phyloP scores from a whole-genome alignment of 1,140 invertebrate species.

The Yoshiicerus persimilis region DNA sequence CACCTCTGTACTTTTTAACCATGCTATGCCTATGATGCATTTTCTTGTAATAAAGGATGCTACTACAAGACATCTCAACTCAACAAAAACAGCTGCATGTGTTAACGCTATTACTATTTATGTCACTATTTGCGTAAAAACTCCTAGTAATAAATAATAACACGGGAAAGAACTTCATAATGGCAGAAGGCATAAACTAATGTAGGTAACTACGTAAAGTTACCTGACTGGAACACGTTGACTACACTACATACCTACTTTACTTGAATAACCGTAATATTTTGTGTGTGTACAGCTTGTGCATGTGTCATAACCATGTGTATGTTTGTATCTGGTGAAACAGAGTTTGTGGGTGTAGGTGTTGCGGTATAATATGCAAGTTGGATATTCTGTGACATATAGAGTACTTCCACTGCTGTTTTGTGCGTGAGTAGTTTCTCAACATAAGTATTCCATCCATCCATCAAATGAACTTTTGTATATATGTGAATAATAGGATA shows the following conservation, averaged over 20 bases:
- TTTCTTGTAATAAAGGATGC: background rate
- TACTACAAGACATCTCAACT: background rate
- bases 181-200: background rate
- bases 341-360: too few species aligned
- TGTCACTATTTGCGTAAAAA: slow-evolving; percentile 12
- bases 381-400: background rate
- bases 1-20: background rate
- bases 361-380: background rate
- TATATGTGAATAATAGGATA: background rate
- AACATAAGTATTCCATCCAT: background rate
- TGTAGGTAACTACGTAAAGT: background rate
- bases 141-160: slow-evolving; percentile 22
- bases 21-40: background rate
- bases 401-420: background rate
- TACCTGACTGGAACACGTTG: background rate
- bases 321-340: background rate
- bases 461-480: background rate
- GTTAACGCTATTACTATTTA: background rate
- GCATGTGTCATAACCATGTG: background rate
- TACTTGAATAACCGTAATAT: background rate
- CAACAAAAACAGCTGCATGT: background rate
- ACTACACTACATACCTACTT: background rate
- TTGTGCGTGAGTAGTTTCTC: slow-evolving; percentile 14
- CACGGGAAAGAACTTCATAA: background rate
- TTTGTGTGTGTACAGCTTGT: background rate